A percentile compares a stretch with the other conserved stretches of the same genome.
Conservation (phyloP, 1,140 invertebrate species). For the Brachionus manjavacas region DNA sequence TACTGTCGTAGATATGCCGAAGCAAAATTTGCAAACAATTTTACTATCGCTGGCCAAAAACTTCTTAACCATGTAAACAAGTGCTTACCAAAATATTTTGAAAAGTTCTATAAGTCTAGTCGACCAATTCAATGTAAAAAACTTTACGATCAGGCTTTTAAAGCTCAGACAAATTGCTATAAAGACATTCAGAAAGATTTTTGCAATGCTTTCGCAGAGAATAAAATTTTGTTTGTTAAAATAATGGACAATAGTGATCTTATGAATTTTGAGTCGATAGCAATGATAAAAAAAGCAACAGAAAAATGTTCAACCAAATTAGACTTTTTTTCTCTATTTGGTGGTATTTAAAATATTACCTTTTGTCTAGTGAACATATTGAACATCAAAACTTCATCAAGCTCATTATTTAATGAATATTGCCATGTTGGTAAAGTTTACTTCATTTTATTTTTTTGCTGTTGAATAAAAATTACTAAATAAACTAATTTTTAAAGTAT, state of each 20-base stretch:
- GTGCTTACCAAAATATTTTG: constrained; percentile 27
- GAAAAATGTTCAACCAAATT: not conserved
- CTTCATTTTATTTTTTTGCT: not conserved
- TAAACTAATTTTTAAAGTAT: too few species aligned
- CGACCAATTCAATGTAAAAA: not conserved
- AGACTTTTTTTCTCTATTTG: not conserved
- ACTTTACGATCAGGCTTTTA: constrained; percentile 22
- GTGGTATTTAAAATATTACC: not conserved
- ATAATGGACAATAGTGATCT: constrained; percentile 37
- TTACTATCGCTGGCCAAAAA: not conserved
- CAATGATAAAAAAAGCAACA: not conserved
- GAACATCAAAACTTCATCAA: not conserved
- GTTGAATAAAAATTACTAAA: too few species aligned
- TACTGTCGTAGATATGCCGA: constrained; percentile 26
- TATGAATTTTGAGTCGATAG: constrained; percentile 35
- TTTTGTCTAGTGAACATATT: not conserved
- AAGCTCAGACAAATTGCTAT: constrained; percentile 29
- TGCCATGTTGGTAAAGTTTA: not conserved
- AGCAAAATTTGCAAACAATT: constrained; percentile 1
- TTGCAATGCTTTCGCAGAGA: constrained; percentile 2
- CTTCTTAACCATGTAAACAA: constrained; percentile 24
- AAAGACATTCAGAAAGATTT: constrained; percentile 27
- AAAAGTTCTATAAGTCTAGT: not conserved
- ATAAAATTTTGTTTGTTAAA: constrained; percentile 29
- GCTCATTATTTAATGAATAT: not conserved